phyloP scores from a whole-genome alignment of 2,888 invertebrate species.

The Plebejus melissa region DNA sequence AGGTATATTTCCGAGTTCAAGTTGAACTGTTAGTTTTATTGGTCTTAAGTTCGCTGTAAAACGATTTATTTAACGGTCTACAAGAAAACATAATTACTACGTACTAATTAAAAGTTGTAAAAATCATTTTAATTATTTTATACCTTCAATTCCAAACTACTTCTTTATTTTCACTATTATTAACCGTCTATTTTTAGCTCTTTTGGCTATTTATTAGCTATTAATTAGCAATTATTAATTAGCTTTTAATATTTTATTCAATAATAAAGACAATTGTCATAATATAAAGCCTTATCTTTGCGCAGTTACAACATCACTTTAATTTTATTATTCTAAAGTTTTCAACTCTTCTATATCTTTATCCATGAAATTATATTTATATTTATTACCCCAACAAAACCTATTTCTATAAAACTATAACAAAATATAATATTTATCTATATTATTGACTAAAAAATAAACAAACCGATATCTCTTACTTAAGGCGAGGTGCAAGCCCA shows the following conservation, averaged over 20 bases:
- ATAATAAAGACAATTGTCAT: neutral
- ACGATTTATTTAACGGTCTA: slow-evolving; percentile 9
- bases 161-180: neutral
- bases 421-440: no score
- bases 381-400: no score
- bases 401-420: no score
- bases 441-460: no score
- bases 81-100: slow-evolving; percentile 13
- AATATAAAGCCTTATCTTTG: neutral
- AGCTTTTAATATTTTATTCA: neutral
- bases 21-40: slow-evolving; percentile 23
- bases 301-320: neutral
- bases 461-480: no score
- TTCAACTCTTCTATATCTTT: no score
- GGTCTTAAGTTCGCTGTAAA: slow-evolving; percentile 20
- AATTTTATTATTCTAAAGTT: no score
- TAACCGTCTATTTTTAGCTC: neutral
- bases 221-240: no score
- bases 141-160: neutral
- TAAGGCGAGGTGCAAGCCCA: no score
- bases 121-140: slow-evolving; percentile 17
- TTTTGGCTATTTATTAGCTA: neutral
- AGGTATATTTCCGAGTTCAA: slow-evolving; percentile 1
- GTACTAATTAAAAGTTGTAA: slow-evolving; percentile 24
- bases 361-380: no score